A percentile compares a stretch with the other conserved stretches of the same genome.
phyloP scores from a whole-genome alignment of 2,888 invertebrate species.

The Druceiella hillmani region DNA sequence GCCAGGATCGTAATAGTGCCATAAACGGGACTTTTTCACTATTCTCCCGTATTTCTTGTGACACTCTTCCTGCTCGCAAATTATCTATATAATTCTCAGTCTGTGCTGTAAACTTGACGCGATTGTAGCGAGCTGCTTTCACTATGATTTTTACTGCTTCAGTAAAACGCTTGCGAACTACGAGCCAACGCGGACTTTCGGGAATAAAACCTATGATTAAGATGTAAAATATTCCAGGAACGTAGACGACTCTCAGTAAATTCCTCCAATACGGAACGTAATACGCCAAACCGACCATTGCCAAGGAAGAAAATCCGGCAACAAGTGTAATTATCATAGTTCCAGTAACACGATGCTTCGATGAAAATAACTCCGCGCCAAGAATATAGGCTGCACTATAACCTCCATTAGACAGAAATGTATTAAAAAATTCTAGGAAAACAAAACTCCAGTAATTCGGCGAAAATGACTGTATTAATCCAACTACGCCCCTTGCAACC shows the following conservation, averaged over 20 bases:
- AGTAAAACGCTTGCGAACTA: background rate
- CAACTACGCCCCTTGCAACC: conserved; percentile 39
- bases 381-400: conserved; percentile 48
- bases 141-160: background rate
- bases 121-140: background rate
- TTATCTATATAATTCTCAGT: background rate
- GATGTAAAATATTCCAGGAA: background rate
- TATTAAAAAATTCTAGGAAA: conserved; percentile 48
- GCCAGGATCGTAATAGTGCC: background rate
- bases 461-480: conserved; percentile 44
- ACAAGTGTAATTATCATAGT: background rate
- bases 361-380: background rate
- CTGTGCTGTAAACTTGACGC: background rate
- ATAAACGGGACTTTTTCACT: background rate
- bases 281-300: background rate
- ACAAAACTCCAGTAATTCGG: conserved; percentile 45
- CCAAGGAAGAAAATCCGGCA: background rate
- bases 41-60: background rate
- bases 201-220: background rate
- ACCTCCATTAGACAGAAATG: conserved; percentile 43
- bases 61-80: background rate
- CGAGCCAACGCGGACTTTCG: background rate
- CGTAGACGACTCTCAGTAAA: background rate
- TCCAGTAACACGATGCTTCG: background rate
- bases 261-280: background rate